phyloP scores from a whole-genome alignment of 53 echinoderm and acorn worm genomes.

The Mesocentrotus franciscanus region DNA sequence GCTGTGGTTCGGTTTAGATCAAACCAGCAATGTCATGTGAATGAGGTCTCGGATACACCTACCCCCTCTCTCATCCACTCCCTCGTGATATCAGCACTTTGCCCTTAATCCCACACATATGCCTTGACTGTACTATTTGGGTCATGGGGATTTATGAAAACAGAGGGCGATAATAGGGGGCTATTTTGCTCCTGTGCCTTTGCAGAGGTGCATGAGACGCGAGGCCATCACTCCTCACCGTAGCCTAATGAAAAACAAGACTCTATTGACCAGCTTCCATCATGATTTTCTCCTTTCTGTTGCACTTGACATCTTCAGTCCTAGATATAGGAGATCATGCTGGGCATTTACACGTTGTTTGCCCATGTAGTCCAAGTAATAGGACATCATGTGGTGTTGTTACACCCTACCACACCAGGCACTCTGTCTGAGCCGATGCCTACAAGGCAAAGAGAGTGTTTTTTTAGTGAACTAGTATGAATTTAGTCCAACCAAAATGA shows the following conservation, averaged over 20 bases:
- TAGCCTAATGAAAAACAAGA: constrained; percentile 16
- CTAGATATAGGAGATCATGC: constrained; percentile 5
- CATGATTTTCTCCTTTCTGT: constrained; percentile 1
- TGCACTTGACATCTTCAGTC: constrained; percentile 10
- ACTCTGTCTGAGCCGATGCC: neutral
- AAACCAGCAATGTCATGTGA: neutral
- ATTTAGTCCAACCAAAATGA: neutral
- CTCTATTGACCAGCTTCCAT: constrained; percentile 7
- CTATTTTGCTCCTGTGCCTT: constrained; percentile 8
- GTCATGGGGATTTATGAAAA: constrained; percentile 26
- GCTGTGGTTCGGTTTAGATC: neutral
- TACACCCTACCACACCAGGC: neutral
- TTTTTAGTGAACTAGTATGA: neutral
- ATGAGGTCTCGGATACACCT: neutral
- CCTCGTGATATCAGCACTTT: constrained; percentile 20
- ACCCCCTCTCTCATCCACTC: neutral
- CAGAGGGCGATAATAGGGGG: constrained; percentile 29
- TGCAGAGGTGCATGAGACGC: neutral
- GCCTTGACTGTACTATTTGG: constrained; percentile 28
- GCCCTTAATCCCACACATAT: constrained; percentile 49
- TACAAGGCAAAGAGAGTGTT: neutral
- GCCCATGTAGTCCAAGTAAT: constrained; percentile 24
- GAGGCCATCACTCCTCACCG: constrained; percentile 32
- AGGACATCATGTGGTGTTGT: constrained; percentile 42
- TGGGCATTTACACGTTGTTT: constrained; percentile 16